These are phyloP conservation scores for Crotalus horridus DNA, from an alignment of 2,113 vertebrate genomes.

Conservation along the genomic window DNA sequence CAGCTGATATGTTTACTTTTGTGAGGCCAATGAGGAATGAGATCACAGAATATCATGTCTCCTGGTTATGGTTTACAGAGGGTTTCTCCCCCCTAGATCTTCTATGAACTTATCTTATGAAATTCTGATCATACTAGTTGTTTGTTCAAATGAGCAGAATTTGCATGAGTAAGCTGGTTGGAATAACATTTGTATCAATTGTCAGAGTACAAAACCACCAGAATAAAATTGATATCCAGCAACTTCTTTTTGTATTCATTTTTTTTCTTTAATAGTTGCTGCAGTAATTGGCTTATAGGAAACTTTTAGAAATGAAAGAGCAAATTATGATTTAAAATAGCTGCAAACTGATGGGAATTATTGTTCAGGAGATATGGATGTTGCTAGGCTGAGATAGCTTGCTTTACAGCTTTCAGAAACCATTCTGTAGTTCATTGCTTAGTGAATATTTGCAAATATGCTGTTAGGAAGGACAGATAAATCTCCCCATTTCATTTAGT, in stretches of 20 bases:
- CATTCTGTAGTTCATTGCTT: not conserved
- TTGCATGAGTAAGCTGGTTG: not conserved
- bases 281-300: not conserved
- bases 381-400: not conserved
- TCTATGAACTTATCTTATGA: not conserved
- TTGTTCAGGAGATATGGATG: not conserved
- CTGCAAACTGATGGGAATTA: not conserved
- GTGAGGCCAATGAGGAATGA: not conserved
- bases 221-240: not conserved
- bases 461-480: too few relatives aligned
- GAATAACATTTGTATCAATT: not conserved
- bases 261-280: not conserved
- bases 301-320: not conserved
- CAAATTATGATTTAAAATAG: not conserved
- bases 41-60: too few relatives aligned
- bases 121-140: not conserved
- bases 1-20: not conserved
- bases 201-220: not conserved
- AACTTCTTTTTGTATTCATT: not conserved
- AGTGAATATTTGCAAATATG: not conserved
- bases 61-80: not conserved
- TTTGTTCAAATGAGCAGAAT: not conserved
- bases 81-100: accelerated
- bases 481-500: too few relatives aligned
- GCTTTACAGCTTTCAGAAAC: not conserved